A percentile compares a stretch with the other conserved stretches of the same genome.
Conservation (phyloP, 2,797 vertebrate species). For the Scolopax bukidnonensis region DNA sequence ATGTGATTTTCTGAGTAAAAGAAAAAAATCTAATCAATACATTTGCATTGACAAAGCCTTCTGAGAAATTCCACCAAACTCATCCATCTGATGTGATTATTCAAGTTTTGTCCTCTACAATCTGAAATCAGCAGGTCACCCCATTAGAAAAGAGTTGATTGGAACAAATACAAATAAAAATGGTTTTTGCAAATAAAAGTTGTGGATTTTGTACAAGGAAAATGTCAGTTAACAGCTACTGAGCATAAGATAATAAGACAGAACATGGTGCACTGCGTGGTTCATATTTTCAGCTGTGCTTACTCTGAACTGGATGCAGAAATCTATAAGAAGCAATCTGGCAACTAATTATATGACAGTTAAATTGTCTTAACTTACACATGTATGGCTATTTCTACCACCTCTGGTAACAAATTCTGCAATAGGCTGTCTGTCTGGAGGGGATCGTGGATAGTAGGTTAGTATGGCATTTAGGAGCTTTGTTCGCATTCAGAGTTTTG, state of each 20-base stretch:
- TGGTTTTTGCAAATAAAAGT: not conserved
- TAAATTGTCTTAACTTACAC: not conserved
- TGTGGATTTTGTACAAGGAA: not conserved
- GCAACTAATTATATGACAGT: not conserved
- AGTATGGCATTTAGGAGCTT: not conserved
- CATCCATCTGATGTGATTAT: not conserved
- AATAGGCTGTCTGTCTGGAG: not conserved
- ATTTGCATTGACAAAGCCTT: not conserved
- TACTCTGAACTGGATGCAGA: not conserved
- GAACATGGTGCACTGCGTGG: rapidly evolving
- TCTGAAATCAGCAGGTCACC: not conserved
- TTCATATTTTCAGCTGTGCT: not conserved
- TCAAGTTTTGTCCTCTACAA: not conserved
- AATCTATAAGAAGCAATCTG: not conserved
- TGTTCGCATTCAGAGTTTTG: not conserved
- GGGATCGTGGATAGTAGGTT: not conserved
- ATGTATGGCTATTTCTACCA: not conserved
- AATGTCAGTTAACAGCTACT: not conserved
- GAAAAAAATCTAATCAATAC: not conserved
- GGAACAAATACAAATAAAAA: not conserved
- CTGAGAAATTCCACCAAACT: not conserved
- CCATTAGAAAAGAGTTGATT: not conserved
- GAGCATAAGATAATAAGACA: not conserved
- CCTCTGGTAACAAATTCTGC: not conserved
- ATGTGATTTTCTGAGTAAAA: not conserved